Percentiles rank a stretch among this genome's conserved stretches.
Evolutionary conservation across 1,140 invertebrate genomes (phyloP).

Genomic region (Saxidomus purpurata): DNA sequence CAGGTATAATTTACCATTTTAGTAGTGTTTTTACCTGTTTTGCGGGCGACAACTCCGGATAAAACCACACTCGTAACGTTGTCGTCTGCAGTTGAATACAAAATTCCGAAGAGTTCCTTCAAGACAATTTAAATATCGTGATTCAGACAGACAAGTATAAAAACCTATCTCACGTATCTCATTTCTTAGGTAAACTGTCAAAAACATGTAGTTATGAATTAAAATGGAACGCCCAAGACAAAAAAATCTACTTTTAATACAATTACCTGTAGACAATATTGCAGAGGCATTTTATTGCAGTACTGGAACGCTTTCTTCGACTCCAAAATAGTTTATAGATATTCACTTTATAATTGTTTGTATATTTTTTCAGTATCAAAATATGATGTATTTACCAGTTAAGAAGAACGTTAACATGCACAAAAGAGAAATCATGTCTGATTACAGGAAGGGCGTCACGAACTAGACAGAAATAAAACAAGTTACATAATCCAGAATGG

Average conservation of each 20-base stretch:
- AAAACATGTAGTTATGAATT: neutral
- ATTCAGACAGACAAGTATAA: too few relatives aligned
- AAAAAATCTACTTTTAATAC: neutral
- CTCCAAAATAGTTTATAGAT: constrained; percentile 23
- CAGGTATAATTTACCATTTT: too few relatives aligned
- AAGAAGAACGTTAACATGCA: neutral
- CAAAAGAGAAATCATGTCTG: constrained; percentile 21
- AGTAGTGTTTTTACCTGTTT: too few relatives aligned
- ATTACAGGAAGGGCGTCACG: constrained; percentile 33
- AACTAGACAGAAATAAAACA: constrained; percentile 13
- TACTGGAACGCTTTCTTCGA: neutral
- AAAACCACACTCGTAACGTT: too few relatives aligned
- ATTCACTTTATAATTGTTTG: constrained; percentile 35
- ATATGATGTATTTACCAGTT: constrained; percentile 27
- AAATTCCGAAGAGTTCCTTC: too few relatives aligned
- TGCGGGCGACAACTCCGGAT: too few relatives aligned
- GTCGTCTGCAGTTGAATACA: too few relatives aligned
- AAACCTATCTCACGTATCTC: too few relatives aligned
- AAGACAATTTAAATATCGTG: too few relatives aligned
- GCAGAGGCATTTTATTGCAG: constrained; percentile 16
- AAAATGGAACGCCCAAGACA: neutral
- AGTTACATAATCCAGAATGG: constrained; percentile 50
- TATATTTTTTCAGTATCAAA: constrained; percentile 31
- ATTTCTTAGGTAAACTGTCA: neutral
- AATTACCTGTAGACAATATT: constrained; percentile 15